Conservation (phyloP, 2,113 vertebrate genomes). For the Antechinus stuartii region DNA sequence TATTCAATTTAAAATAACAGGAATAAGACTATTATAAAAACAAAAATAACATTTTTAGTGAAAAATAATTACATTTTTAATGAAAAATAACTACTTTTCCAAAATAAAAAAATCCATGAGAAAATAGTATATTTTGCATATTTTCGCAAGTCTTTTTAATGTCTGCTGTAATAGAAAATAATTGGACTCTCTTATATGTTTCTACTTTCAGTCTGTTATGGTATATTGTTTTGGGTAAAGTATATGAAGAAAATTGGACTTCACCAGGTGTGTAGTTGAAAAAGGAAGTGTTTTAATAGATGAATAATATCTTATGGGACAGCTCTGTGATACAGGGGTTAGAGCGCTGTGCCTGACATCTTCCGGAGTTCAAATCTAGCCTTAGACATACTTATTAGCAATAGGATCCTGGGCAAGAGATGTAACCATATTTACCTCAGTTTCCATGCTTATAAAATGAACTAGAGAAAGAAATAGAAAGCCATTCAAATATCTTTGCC, state of each 20-base stretch:
- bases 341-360: neutral
- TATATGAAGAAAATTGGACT: neutral
- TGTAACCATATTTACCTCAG: neutral
- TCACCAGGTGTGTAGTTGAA: neutral
- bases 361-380: neutral
- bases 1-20: neutral
- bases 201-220: neutral
- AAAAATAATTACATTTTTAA: neutral
- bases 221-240: neutral
- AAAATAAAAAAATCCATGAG: neutral
- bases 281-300: neutral
- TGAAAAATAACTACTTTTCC: neutral
- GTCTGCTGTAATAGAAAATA: neutral
- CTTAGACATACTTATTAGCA: neutral
- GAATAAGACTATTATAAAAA: neutral
- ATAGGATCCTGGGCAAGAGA: neutral
- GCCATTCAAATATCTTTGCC: neutral
- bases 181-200: neutral
- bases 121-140: neutral
- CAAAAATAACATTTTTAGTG: neutral
- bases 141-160: neutral
- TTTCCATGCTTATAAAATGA: neutral
- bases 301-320: neutral
- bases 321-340: neutral
- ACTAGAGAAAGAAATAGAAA: neutral